A percentile compares a stretch with the other conserved stretches of the same genome.
phyloP scores from a whole-genome alignment of 2,888 invertebrate genomes.

The Entomobrya multifasciata region DNA sequence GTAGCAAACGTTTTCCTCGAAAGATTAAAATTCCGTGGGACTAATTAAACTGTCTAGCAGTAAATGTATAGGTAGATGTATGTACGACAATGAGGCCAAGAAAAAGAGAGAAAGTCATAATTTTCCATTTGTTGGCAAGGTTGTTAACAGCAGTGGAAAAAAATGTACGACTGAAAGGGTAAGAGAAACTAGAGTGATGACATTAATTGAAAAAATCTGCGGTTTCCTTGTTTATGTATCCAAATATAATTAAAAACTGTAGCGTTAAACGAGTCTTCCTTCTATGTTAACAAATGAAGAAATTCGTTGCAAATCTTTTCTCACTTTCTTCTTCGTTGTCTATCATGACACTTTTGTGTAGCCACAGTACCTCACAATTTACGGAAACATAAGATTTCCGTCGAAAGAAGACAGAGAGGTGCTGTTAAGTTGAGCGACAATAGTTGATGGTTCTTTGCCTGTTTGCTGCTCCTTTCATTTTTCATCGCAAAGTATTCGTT shows the following conservation, averaged over 20 bases:
- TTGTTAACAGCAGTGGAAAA: no score
- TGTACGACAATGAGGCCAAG: background rate
- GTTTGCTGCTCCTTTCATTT: conserved; percentile 13
- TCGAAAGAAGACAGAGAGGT: no score
- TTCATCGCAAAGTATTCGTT: background rate
- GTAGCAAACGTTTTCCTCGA: conserved; percentile 39
- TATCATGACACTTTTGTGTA: no score
- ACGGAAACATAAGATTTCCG: no score
- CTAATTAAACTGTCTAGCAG: conserved; percentile 58
- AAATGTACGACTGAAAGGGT: background rate
- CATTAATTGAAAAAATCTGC: background rate
- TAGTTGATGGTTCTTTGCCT: background rate
- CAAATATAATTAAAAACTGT: background rate
- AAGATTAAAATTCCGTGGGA: conserved; percentile 59
- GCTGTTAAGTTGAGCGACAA: background rate
- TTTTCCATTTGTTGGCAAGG: no score
- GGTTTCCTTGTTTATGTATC: background rate
- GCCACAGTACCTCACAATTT: no score
- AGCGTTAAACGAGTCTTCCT: background rate
- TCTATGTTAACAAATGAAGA: conserved; percentile 37
- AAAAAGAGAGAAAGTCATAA: background rate
- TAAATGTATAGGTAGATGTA: background rate
- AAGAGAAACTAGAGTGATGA: conserved; percentile 12
- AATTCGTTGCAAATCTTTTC: conserved; percentile 31
- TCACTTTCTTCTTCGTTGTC: background rate